Evolutionary conservation across 2,888 invertebrate species (phyloP).

Genomic region (Cantharis nigra): DNA sequence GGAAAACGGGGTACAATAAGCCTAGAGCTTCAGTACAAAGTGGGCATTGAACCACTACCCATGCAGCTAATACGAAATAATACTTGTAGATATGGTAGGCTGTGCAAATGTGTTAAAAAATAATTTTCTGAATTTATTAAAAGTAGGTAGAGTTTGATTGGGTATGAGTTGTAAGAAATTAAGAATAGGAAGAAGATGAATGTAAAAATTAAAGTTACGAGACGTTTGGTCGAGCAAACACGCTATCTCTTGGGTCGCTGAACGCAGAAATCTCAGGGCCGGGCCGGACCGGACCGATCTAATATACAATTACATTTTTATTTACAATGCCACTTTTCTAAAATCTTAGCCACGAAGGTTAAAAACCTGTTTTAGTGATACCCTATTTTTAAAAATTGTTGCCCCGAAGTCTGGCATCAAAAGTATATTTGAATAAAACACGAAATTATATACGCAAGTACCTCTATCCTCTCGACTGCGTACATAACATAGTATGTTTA

Average conservation of each 20-base stretch:
- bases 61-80: no score
- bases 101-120: not conserved
- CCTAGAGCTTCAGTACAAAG: no score
- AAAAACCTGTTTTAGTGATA: slow-evolving; percentile 17
- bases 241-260: slow-evolving; percentile 30
- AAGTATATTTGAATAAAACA: not conserved
- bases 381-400: slow-evolving; percentile 2
- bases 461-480: not conserved
- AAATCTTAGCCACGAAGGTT: slow-evolving; percentile 3
- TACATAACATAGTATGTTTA: not conserved
- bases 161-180: not conserved
- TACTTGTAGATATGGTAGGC: no score
- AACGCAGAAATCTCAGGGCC: slow-evolving; percentile 30
- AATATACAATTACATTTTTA: slow-evolving; percentile 26
- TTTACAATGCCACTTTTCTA: slow-evolving; percentile 22
- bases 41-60: no score
- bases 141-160: not conserved
- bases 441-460: not conserved
- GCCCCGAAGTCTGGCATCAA: not conserved
- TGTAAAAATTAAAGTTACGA: slow-evolving; percentile 30
- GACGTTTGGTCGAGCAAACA: slow-evolving; percentile 31
- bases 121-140: not conserved
- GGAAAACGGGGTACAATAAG: no score
- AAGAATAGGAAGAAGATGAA: slow-evolving; percentile 17
- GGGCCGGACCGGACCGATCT: slow-evolving; percentile 29